Evolutionary conservation across 1,140 invertebrate genomes (phyloP).

Genomic region (Pseudomyrmex flavicornis): DNA sequence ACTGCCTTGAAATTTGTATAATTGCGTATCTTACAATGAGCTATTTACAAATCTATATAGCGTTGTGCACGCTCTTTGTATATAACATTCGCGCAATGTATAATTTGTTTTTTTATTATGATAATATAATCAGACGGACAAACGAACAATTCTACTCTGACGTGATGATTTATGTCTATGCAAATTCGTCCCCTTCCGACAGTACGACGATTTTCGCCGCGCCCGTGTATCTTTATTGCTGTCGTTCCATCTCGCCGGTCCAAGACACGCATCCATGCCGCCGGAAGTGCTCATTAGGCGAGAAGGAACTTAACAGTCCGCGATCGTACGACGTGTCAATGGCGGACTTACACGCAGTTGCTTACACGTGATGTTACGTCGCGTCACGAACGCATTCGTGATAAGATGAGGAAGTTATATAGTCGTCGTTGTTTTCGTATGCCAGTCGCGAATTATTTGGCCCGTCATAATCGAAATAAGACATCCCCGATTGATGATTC

Average conservation of each 20-base stretch:
- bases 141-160: slow-evolving; percentile 38
- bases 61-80: too few relatives aligned
- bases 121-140: slow-evolving; percentile 9
- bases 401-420: not conserved
- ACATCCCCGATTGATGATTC: not conserved
- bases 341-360: not conserved
- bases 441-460: not conserved
- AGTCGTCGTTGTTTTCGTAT: not conserved
- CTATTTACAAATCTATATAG: too few relatives aligned
- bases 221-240: slow-evolving; percentile 41
- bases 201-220: slow-evolving; percentile 2
- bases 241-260: slow-evolving; percentile 54
- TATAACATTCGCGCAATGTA: too few relatives aligned
- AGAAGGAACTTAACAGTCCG: slow-evolving; percentile 59
- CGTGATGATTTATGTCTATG: slow-evolving; percentile 25
- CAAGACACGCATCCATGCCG: slow-evolving; percentile 44
- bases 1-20: too few relatives aligned
- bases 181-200: slow-evolving; percentile 21
- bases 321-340: slow-evolving; percentile 29
- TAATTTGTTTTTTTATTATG: not conserved
- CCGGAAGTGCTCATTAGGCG: slow-evolving; percentile 68
- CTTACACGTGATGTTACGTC: slow-evolving; percentile 25
- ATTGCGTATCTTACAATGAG: too few relatives aligned
- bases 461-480: not conserved
- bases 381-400: slow-evolving; percentile 10